Evolutionary conservation across 2,888 invertebrate genomes (phyloP), one percentile per base, ranked within the genome.

Genomic region (Folsomia manolachei): DNA sequence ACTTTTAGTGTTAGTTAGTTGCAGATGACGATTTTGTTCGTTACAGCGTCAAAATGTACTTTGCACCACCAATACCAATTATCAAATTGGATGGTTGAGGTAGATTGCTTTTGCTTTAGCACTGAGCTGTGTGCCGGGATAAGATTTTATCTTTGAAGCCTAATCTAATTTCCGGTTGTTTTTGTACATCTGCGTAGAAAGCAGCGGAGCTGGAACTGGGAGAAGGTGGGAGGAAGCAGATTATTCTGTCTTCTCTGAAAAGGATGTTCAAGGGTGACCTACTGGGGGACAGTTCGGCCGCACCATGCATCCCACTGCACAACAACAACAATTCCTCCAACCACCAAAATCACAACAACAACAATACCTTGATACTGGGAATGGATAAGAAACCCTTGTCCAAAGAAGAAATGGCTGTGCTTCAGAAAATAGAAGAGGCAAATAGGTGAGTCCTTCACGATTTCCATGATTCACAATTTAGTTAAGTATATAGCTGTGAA

Each of bases 381-480:
- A 72, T 79, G 61, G 76, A 76, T 51, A 76, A 79, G 74, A 79
- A 81, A 74, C 82, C 78, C 74, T 80, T 83, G 63, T 82, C 83
- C 67, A 82, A 88, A 83, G 88, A 92, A 86, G 95, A 94, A 84
- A 89, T 92, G 89, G 93, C 91, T 86, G 88, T 97, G 82, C 88
- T 97, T 83, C 94, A 94, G 86, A 95, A 95, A 85, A 90, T 97
- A 88, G 96, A 97, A 89, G 95, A 94, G 84, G 95, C 94, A 83
- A 97, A 97, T 86, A 86, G 88, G 89, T 89, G 81, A 82, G 81
- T 73, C 26, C 61, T 63, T n/a, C n/a, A n/a, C n/a, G n/a, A n/a
- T n/a, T n/a, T n/a, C n/a, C n/a, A n/a, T n/a, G n/a, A n/a, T n/a
- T n/a, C n/a, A n/a, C n/a, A n/a, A n/a, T n/a, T n/a, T n/a, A n/a